Percentiles rank a stretch among this genome's conserved stretches.
phyloP scores from a whole-genome alignment of 1,140 invertebrate species.

The Carposina sasakii region DNA sequence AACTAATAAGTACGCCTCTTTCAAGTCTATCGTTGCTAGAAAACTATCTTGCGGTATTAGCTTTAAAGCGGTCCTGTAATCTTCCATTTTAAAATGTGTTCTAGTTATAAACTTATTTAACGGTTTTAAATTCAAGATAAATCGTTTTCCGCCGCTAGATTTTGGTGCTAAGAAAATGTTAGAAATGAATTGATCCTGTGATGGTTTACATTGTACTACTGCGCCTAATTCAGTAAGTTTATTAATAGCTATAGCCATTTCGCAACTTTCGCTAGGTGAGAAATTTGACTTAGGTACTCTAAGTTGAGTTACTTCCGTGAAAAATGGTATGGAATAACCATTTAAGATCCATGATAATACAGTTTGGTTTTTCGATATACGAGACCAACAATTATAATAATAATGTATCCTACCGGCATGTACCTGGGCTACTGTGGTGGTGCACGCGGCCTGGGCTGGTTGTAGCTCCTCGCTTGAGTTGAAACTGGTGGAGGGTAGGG shows the following conservation, averaged over 20 bases:
- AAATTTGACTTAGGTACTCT: background rate
- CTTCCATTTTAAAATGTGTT: constrained; percentile 1
- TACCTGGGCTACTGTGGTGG: background rate
- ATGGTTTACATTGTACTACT: background rate
- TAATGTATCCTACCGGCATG: background rate
- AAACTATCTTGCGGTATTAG: background rate
- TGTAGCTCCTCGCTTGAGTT: background rate
- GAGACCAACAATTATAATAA: background rate
- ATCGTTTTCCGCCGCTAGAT: too few relatives aligned
- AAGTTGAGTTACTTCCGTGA: background rate
- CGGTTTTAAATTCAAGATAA: background rate
- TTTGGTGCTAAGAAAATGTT: background rate
- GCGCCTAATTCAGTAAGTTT: background rate
- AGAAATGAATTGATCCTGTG: background rate
- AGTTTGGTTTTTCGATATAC: background rate
- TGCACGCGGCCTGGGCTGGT: background rate
- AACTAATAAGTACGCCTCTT: background rate
- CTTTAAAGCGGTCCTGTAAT: background rate
- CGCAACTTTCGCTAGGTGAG: background rate
- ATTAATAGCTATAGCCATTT: background rate
- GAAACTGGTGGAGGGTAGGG: background rate
- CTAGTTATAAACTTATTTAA: background rate
- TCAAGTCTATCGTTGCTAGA: constrained; percentile 2
- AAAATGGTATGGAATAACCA: background rate
- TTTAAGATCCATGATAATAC: background rate